Base-by-base conservation (phyloP, 1,140 invertebrate genomes). In the Bombyx mandarina region DNA sequence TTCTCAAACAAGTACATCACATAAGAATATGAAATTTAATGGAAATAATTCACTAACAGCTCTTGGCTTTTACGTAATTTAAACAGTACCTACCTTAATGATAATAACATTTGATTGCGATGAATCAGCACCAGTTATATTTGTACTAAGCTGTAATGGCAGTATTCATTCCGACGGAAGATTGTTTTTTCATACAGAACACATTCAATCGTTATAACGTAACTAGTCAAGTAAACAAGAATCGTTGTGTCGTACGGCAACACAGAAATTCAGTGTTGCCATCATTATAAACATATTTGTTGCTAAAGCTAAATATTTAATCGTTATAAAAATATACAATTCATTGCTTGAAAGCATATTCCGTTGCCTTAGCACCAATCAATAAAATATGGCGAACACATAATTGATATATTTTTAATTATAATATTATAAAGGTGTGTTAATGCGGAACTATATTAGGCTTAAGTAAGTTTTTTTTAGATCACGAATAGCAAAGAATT, bases 71-170 rank as follows among this genome's bases (percentile, higher is more conserved):
- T 35, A 35, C 26, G 26, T 35, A 35, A 35, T 35, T 35, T 35
- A 35, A 35, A 35, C 26, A 35, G 26, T 35, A 35, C 26, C 26
- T 35, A 35, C 26, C 26, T 35, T 35, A 35, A 35, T 35, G 26
- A 35, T 35, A 35, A 35, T 35, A 35, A 35, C 4, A 3, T 3
- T 35, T 35, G 2, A 35, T 18, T 57, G 43, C 46, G 47, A 54
- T 35, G 43, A 60, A 35, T 42, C 52, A 71, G 68, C 68, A 67
- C 65, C 68, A 67, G 26, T 63, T 62, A 26, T 54, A 57, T 69
- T 71, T 71, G 66, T 71, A 71, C 69, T 63, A 59, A 66, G 54
- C 63, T 54, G 57, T 54, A 54, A 45, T 66, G 69, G 69, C 68
- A 67, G 65, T 67, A 61, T 51, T 51, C 18, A 6, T 63, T 58